Base-by-base conservation (phyloP, 2,888 invertebrate genomes). In the Autographa gamma region DNA sequence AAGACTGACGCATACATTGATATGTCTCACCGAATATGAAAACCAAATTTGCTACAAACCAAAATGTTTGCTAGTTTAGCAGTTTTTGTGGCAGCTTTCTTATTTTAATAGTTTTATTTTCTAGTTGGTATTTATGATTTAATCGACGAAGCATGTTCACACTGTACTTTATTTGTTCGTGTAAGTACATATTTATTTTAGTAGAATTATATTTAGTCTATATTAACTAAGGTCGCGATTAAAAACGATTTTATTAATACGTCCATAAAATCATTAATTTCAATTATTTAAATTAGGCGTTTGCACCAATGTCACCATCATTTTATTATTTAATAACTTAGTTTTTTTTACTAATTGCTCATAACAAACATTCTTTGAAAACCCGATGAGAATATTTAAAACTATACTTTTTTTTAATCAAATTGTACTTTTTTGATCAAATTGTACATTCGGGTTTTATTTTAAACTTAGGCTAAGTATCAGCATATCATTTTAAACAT, bases 401-500 rank as follows among this genome's bases (percentile, higher is more conserved):
- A 67, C 64, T 60, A 62, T 58, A 61, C 48, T 61, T 19, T 14
- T 11, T 67, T 69, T n/a, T n/a, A n/a, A n/a, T n/a, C n/a, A 64
- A 68, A 67, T 66, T 60, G 60, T 58, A 61, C 48, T 61, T 19
- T 14, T 11, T 67, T 69, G 56, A 56, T 76, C 60, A 34, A 63
- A 69, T 66, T 71, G 0, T 38, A 62, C 69, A 71, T 68, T 76
- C 63, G 69, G 71, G 60, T 63, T 69, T 54, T 73, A 71, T 80
- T 76, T 71, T 67, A 74, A 60, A 66, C 60, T 82, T 90, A 92
- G 90, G 83, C 76, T 92, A 91, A 86, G 86, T 82, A 82, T 83
- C 87, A 82, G 92, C 93, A 93, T 93, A 93, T 93, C 93, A 93
- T 89, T 88, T 88, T 83, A 85, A 79, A 81, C 87, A 88, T 88